phyloP scores from a whole-genome alignment of 2,113 vertebrate species.

The Hylia prasina region DNA sequence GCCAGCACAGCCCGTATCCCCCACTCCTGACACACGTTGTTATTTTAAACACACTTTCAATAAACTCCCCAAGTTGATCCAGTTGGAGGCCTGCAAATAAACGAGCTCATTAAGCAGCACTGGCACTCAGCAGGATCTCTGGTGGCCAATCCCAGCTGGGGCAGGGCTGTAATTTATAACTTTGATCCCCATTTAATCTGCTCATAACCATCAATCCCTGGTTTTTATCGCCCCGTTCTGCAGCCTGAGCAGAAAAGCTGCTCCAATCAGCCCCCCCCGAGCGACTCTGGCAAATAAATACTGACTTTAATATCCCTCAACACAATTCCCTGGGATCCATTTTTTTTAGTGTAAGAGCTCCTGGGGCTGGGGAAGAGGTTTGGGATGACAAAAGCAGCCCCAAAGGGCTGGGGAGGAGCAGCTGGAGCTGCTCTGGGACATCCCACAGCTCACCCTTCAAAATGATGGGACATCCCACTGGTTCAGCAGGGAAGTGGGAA shows the following conservation, averaged over 20 bases:
- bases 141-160: constrained; percentile 77
- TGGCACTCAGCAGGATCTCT: constrained; percentile 68
- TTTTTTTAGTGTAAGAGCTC: constrained; percentile 1
- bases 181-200: constrained; percentile 72
- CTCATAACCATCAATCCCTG: constrained; percentile 74
- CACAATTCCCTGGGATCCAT: background rate
- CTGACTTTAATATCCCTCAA: background rate
- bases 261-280: constrained; percentile 67
- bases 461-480: background rate
- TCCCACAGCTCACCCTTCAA: constrained; percentile 34
- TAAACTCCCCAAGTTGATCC: constrained; percentile 23
- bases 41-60: constrained; percentile 60
- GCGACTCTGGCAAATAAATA: constrained; percentile 63
- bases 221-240: constrained; percentile 72
- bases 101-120: constrained; percentile 59
- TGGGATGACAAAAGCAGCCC: background rate
- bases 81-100: constrained; percentile 36
- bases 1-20: background rate
- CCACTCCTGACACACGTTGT: background rate
- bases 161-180: constrained; percentile 64
- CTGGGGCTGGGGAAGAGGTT: background rate
- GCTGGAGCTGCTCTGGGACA: background rate
- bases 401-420: background rate
- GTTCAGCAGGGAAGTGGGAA: background rate
- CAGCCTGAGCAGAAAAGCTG: constrained; percentile 70